Conservation (phyloP, 2,888 invertebrate genomes). For the Molanna angustata region DNA sequence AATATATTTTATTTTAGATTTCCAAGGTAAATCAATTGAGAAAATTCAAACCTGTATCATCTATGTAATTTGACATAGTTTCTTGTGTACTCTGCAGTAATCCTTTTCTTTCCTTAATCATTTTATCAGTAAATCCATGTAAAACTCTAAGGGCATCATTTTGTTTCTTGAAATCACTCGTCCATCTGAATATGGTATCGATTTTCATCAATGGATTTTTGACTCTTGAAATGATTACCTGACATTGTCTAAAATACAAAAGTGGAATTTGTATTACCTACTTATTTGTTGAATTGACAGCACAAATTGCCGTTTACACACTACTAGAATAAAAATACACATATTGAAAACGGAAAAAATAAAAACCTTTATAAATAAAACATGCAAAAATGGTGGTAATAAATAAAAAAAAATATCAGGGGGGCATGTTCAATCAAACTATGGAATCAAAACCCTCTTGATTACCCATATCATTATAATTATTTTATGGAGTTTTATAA, state of each 20-base stretch:
- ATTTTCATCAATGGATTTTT: conserved; percentile 42
- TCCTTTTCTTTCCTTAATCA: conserved; percentile 45
- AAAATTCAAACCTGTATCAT: conserved; percentile 17
- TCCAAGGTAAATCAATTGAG: no score
- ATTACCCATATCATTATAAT: no score
- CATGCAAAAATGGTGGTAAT: no score
- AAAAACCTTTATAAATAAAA: no score
- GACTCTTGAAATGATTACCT: conserved; percentile 37
- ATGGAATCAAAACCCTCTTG: no score
- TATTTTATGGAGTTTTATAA: no score
- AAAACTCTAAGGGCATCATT: conserved; percentile 46
- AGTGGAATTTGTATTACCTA: neutral
- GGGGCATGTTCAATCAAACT: no score
- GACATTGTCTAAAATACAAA: conserved; percentile 4
- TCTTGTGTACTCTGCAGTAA: conserved; percentile 37
- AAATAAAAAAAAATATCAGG: no score
- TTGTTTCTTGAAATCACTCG: conserved; percentile 58
- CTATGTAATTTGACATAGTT: conserved; percentile 14
- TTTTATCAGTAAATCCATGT: conserved; percentile 47
- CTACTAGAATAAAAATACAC: no score
- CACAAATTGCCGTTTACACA: no score
- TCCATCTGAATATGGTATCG: conserved; percentile 47
- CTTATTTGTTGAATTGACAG: neutral
- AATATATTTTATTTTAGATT: no score
- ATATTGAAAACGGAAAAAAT: no score